Evolutionary conservation across 2,113 vertebrate species (phyloP), one percentile per base, ranked within the genome.

Genomic region (Falcunculus frontatus): DNA sequence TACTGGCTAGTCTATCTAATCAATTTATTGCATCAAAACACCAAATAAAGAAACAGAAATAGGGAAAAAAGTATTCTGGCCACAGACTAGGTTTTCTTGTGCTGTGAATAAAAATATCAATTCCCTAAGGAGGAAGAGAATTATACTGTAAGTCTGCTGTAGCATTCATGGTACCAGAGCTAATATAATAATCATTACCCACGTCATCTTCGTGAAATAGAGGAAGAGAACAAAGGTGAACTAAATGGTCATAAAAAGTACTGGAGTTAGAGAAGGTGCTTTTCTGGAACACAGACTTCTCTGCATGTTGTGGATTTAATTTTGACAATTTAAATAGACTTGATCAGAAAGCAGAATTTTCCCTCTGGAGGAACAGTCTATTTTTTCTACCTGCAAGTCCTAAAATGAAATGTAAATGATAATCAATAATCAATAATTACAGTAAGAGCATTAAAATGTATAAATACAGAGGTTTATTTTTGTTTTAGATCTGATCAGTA

Each of bases 1-100:
- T 70, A 50, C 95, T 93, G 94, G 88, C 93, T 95, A 90, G 86
- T 86, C 90, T 90, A 89, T 70, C 42, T 96, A 97, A 97, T 97
- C 76, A 93, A 96, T 95, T 97, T 96, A 95, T 89, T 93, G 47
- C 46, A 96, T 95, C 47, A 90, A 93, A 95, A 67, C 47, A 92
- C 70, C 94, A 91, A 96, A 96, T 89, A 93, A 91, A 95, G 91
- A 93, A 95, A 87, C 89, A 95, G 64, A 84, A 95, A 91, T 20
- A 26, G 23, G 47, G 32, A 10, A 46, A 78, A 32, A 93, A 93
- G 52, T 60, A 94, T 78, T 95, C 85, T 89, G 41, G 57, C 65
- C 37, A 64, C 74, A 92, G 94, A 86, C 80, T 67, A 89, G 41
- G 49, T 87, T 95, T 95, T 86, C 89, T 92, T 96, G 41, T 65